phyloP scores from a whole-genome alignment of 2,888 invertebrate species.

The Trissolcus brochymenae region DNA sequence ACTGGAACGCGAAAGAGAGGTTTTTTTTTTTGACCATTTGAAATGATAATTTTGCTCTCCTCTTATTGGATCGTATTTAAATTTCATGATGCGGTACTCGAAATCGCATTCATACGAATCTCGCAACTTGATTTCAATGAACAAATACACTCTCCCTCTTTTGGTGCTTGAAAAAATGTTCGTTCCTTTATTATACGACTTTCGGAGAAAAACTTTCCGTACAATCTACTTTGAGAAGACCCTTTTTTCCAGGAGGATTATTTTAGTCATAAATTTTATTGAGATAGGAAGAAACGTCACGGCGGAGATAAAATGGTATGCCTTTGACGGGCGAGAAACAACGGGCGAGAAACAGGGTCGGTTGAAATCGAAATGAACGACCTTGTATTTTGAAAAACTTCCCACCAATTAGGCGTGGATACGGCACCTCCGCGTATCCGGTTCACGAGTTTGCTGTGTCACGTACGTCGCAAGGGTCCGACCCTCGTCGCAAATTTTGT shows the following conservation, averaged over 20 bases:
- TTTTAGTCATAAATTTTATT: constrained; percentile 1
- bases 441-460: constrained; percentile 14
- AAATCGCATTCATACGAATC: constrained; percentile 27
- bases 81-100: constrained; percentile 27
- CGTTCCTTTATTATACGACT: not conserved
- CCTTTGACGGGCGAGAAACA: constrained; percentile 7
- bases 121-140: constrained; percentile 24
- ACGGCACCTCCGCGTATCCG: constrained; percentile 18
- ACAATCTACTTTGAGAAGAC: not conserved
- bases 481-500: constrained; percentile 33
- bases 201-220: not conserved
- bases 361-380: not conserved
- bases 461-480: constrained; percentile 21
- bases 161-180: not conserved
- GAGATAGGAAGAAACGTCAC: not conserved
- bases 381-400: constrained; percentile 6
- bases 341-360: constrained; percentile 14
- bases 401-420: constrained; percentile 20
- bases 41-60: constrained; percentile 16
- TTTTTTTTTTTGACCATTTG: constrained; percentile 19
- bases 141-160: constrained; percentile 13
- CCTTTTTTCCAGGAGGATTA: not conserved
- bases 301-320: constrained; percentile 3
- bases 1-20: constrained; percentile 21
- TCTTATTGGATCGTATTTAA: constrained; percentile 18